Percentiles rank a stretch among this genome's conserved stretches.
These are phyloP conservation scores for Vanessa atalanta DNA, from an alignment of 1,140 invertebrate genomes.

Conservation along the genomic window DNA sequence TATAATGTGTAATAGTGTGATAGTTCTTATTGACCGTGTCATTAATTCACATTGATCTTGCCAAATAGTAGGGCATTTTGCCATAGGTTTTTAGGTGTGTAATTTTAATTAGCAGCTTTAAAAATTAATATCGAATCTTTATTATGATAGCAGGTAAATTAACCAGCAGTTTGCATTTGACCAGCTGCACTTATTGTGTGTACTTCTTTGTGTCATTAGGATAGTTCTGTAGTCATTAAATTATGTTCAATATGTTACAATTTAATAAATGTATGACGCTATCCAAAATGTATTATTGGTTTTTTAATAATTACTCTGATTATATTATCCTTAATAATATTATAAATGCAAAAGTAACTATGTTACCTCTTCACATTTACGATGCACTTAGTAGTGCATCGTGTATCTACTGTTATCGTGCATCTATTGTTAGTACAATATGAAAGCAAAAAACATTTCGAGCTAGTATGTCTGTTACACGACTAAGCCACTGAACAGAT, in stretches of 20 bases:
- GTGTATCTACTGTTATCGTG: too few species aligned
- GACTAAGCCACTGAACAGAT: too few species aligned
- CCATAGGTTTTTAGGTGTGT: constrained; percentile 12
- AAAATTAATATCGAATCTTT: neutral
- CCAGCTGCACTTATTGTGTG: constrained; percentile 24
- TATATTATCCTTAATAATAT: neutral
- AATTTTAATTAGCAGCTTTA: constrained; percentile 21
- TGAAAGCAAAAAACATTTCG: too few species aligned
- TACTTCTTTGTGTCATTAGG: constrained; percentile 25
- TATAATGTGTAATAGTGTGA: constrained; percentile 9
- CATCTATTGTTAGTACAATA: too few species aligned
- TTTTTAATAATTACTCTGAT: neutral
- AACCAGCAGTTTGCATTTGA: constrained; percentile 17
- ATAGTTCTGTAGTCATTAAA: constrained; percentile 30
- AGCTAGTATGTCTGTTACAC: too few species aligned
- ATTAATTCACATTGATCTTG: constrained; percentile 38
- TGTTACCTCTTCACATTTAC: too few species aligned
- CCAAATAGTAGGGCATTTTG: constrained; percentile 17
- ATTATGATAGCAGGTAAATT: constrained; percentile 14
- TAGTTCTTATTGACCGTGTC: constrained; percentile 29
- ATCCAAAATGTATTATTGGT: constrained; percentile 28
- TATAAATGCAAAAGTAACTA: too few species aligned
- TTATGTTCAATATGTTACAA: constrained; percentile 49
- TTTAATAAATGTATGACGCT: constrained; percentile 52
- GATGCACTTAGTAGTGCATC: too few species aligned